phyloP scores from a whole-genome alignment of 2,888 invertebrate genomes.

The Trichopoda pennipes region DNA sequence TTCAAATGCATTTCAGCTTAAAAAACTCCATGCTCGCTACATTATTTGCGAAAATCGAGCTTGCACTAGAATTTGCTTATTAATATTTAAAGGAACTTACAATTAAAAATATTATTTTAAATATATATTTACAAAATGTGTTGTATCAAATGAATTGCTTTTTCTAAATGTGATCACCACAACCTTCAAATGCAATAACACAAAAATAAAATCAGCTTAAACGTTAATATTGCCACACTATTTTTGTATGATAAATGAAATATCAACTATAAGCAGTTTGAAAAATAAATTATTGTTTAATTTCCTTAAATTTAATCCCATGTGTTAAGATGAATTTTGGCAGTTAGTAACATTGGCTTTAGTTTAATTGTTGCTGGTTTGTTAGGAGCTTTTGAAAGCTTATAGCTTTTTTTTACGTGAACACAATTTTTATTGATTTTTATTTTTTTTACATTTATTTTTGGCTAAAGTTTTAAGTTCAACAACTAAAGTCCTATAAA shows the following conservation, averaged over 20 bases:
- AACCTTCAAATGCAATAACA: constrained; percentile 60
- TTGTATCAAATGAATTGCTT: constrained; percentile 14
- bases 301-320: constrained; percentile 31
- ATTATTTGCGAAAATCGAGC: too few relatives aligned
- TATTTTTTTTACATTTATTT: constrained; percentile 17
- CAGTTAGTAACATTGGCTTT: constrained; percentile 58
- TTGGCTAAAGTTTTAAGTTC: constrained; percentile 36
- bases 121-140: background rate
- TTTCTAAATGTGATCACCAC: constrained; percentile 58
- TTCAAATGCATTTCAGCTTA: too few relatives aligned
- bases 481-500: constrained; percentile 81
- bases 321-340: constrained; percentile 43
- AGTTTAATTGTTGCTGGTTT: background rate
- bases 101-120: background rate
- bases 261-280: background rate
- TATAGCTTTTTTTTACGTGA: constrained; percentile 27
- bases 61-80: constrained; percentile 29
- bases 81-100: background rate
- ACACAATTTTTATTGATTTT: background rate
- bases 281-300: background rate
- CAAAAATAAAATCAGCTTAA: constrained; percentile 48
- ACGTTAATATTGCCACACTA: constrained; percentile 59
- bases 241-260: background rate
- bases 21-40: too few relatives aligned
- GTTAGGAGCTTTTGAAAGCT: constrained; percentile 48